Conservation (phyloP, 1,140 invertebrate genomes). For the Brachionus rubens region DNA sequence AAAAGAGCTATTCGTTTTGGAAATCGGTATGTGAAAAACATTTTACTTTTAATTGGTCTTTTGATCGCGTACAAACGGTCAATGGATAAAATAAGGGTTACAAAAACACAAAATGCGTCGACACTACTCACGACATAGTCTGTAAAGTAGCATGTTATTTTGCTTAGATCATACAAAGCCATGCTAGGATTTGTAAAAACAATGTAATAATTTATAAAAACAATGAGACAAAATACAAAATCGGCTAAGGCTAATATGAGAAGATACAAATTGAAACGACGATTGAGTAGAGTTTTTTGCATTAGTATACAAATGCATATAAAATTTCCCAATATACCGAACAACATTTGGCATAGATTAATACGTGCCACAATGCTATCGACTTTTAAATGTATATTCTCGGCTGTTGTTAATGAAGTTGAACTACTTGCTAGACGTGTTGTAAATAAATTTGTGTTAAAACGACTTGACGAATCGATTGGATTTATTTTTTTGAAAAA, state of each 20-base stretch:
- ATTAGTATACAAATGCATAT: constrained; percentile 34
- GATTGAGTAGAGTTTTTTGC: constrained; percentile 35
- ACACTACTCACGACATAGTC: constrained; percentile 15
- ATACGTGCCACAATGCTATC: constrained; percentile 11
- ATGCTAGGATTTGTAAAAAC: constrained; percentile 8
- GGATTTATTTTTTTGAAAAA: background rate
- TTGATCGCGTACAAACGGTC: constrained; percentile 31
- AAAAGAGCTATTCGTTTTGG: constrained; percentile 13
- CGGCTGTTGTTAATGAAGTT: no score
- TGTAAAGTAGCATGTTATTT: constrained; percentile 40
- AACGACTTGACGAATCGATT: background rate
- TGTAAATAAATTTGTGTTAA: background rate
- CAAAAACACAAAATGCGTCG: constrained; percentile 32
- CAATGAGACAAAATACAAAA: constrained; percentile 42
- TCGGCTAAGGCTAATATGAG: constrained; percentile 20
- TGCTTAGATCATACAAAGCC: constrained; percentile 26
- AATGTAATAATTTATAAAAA: constrained; percentile 42
- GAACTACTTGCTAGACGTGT: background rate
- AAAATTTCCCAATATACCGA: constrained; percentile 23
- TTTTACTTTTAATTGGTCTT: constrained; percentile 28
- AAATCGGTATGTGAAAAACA: constrained; percentile 20
- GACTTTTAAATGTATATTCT: constrained; percentile 15
- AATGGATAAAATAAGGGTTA: constrained; percentile 42
- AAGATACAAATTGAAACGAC: constrained; percentile 28
- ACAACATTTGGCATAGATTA: constrained; percentile 21